These are phyloP conservation scores for Ivindomyrus marchei DNA, from an alignment of 2,113 vertebrate genomes.

Conservation along the genomic window DNA sequence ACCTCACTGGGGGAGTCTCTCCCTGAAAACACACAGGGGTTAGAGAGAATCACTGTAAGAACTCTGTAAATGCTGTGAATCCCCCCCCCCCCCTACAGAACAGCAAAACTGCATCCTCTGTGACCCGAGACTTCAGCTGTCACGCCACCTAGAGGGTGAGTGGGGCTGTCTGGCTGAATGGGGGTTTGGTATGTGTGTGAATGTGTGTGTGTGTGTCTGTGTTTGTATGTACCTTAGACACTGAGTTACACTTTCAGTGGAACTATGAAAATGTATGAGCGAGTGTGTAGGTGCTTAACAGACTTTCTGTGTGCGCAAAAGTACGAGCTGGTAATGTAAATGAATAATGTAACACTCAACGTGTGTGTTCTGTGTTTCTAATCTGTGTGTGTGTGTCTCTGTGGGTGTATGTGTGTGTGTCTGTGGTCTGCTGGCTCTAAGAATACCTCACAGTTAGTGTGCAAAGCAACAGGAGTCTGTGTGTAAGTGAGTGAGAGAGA, in stretches of 20 bases:
- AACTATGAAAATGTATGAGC: not conserved
- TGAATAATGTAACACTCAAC: not conserved
- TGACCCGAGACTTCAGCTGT: no score
- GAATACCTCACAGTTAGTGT: conserved; percentile 16
- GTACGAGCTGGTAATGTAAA: not conserved
- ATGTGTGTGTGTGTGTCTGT: not conserved
- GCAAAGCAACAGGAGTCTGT: conserved; percentile 9
- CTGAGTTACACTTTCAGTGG: not conserved
- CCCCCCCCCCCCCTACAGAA: no score
- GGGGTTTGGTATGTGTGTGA: not conserved
- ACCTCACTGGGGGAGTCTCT: not conserved
- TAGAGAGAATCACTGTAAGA: not conserved
- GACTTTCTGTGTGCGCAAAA: not conserved
- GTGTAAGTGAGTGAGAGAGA: not conserved
- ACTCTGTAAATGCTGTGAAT: no score
- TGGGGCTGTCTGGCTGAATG: not conserved
- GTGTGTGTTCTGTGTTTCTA: not conserved
- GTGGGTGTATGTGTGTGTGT: not conserved
- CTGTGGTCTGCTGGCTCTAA: not conserved
- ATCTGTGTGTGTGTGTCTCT: not conserved
- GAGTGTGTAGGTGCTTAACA: not conserved
- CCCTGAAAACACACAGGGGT: not conserved
- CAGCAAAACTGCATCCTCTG: no score
- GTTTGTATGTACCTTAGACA: not conserved
- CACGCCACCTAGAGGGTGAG: not conserved